phyloP scores from a whole-genome alignment of 2,113 vertebrate genomes.

The Chelonoidis abingdonii region DNA sequence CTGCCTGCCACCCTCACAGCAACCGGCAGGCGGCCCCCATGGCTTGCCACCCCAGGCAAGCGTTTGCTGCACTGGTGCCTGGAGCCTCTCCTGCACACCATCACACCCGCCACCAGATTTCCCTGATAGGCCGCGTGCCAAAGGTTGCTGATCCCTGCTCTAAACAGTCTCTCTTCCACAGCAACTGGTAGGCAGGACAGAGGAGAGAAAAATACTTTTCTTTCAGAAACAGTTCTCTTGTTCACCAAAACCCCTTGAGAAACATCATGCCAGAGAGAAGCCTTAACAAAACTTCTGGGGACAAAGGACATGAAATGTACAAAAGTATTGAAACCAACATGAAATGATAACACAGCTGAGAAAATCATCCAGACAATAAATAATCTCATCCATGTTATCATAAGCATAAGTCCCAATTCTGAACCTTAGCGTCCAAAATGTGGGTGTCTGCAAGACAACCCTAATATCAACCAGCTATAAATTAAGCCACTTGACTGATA shows the following conservation, averaged over 20 bases:
- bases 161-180: background rate
- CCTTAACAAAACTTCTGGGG: background rate
- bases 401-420: no score
- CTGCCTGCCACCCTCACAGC: no score
- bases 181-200: accelerated
- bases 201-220: background rate
- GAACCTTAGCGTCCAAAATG: no score
- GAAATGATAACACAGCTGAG: background rate
- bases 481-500: no score
- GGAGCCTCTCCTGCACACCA: no score
- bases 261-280: background rate
- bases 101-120: no score
- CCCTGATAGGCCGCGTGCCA: no score
- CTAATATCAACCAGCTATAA: no score
- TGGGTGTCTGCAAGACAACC: no score
- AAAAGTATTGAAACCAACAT: background rate
- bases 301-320: background rate
- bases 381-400: background rate
- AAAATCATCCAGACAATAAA: background rate
- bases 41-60: no score
- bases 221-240: background rate
- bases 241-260: background rate
- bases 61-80: no score
- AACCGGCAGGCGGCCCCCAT: no score
- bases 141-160: background rate